Conservation (phyloP, 2,888 invertebrate genomes). For the Rhingia rostrata region DNA sequence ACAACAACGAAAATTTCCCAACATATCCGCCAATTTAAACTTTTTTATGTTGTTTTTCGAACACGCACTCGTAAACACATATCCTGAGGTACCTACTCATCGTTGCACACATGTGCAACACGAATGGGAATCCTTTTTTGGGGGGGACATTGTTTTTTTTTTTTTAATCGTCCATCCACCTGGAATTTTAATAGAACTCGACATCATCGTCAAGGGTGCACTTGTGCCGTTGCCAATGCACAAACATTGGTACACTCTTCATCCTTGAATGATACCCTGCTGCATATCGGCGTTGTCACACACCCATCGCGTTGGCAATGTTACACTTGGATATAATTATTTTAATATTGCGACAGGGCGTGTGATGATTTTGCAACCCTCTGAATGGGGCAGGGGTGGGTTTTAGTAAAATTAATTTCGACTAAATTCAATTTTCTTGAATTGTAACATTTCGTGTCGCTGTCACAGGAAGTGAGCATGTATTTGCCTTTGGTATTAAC, state of each 20-base stretch:
- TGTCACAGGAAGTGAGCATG: slow-evolving; percentile 5
- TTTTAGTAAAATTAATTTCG: slow-evolving; percentile 43
- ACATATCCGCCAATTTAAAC: slow-evolving; percentile 59
- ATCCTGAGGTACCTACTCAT: slow-evolving; percentile 20
- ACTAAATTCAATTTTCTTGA: slow-evolving; percentile 58
- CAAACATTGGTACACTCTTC: neutral
- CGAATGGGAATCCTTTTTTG: neutral
- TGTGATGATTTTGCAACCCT: neutral
- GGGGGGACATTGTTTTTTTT: neutral
- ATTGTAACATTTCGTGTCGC: slow-evolving; percentile 7
- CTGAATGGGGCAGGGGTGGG: neutral
- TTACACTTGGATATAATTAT: slow-evolving; percentile 46
- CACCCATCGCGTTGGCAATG: neutral
- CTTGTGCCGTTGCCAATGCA: neutral
- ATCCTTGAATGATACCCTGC: neutral
- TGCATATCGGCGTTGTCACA: too few species aligned
- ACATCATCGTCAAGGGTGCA: slow-evolving; percentile 7
- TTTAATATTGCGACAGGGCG: slow-evolving; percentile 33
- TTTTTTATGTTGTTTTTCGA: slow-evolving; percentile 20
- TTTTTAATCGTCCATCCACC: slow-evolving; percentile 33
- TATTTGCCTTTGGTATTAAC: neutral
- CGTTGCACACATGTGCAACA: slow-evolving; percentile 1
- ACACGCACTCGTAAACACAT: too few species aligned
- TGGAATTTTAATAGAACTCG: slow-evolving; percentile 42
- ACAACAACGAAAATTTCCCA: slow-evolving; percentile 25